Conservation (phyloP, 2,888 invertebrate genomes). For the Athrips mouffetella region DNA sequence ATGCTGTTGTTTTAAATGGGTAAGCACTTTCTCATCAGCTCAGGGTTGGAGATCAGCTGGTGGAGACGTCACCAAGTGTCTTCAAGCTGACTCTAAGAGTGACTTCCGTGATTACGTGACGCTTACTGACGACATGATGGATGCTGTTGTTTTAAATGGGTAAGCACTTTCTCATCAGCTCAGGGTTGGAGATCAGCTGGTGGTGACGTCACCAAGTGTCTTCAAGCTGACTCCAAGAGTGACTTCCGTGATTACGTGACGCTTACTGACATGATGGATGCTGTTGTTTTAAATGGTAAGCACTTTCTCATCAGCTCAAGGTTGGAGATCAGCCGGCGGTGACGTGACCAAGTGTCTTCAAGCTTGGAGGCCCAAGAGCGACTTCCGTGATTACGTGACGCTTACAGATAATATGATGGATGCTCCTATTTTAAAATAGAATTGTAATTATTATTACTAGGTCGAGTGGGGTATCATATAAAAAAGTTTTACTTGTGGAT, state of each 20-base stretch:
- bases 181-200: slow-evolving; percentile 82
- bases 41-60: slow-evolving; percentile 82
- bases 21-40: too few species aligned
- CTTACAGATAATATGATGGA: slow-evolving; percentile 79
- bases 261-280: slow-evolving; percentile 79
- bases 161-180: too few species aligned
- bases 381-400: slow-evolving; percentile 75
- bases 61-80: slow-evolving; percentile 78
- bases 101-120: slow-evolving; percentile 76
- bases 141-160: slow-evolving; percentile 85
- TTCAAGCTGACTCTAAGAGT: slow-evolving; percentile 68
- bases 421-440: slow-evolving; percentile 87
- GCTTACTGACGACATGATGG: slow-evolving; percentile 77
- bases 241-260: slow-evolving; percentile 76
- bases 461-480: too few species aligned
- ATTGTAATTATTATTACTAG: too few species aligned
- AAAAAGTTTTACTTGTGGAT: too few species aligned
- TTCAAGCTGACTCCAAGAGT: slow-evolving; percentile 68
- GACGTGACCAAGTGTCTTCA: slow-evolving; percentile 76
- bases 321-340: slow-evolving; percentile 80
- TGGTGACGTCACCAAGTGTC: slow-evolving; percentile 78
- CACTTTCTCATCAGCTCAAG: slow-evolving; percentile 74
- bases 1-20: slow-evolving; percentile 85
- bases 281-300: slow-evolving; percentile 85
- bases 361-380: slow-evolving; percentile 69